Evolutionary conservation across 2,797 vertebrate species (phyloP).

Genomic region (Sebastes itinus): DNA sequence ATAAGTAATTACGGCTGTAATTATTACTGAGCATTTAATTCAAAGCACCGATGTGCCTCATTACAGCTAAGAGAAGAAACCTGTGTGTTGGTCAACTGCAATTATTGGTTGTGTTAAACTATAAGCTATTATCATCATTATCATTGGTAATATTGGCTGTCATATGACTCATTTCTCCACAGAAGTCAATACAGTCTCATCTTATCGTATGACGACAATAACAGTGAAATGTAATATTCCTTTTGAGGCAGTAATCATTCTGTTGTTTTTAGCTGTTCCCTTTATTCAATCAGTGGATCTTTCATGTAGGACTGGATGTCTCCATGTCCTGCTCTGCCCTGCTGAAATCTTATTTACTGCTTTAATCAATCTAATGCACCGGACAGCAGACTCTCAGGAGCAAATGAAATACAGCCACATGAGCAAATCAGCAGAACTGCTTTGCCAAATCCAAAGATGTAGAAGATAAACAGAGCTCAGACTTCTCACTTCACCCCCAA

Average conservation of each 20-base stretch:
- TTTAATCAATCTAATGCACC: slow-evolving; percentile 21
- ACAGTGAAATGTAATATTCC: neutral
- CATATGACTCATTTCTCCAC: too few species aligned
- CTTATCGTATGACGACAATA: too few species aligned
- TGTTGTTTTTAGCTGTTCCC: neutral
- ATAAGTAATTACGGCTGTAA: too few species aligned
- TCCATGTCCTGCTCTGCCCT: neutral
- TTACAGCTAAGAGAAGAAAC: too few species aligned
- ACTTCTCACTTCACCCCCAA: neutral
- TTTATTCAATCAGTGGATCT: neutral
- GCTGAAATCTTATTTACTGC: slow-evolving; percentile 20
- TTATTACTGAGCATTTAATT: too few species aligned
- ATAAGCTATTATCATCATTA: too few species aligned
- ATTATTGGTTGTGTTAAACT: too few species aligned
- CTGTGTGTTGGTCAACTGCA: too few species aligned
- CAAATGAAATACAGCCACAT: neutral
- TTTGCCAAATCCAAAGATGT: slow-evolving; percentile 15
- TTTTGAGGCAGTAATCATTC: neutral
- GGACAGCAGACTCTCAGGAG: neutral
- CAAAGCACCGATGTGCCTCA: too few species aligned
- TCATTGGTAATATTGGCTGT: too few species aligned
- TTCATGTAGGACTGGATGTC: neutral
- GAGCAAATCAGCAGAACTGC: neutral
- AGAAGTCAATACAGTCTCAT: too few species aligned
- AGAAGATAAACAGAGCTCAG: neutral